Base-by-base conservation (phyloP, 2,888 invertebrate species). In the Xestobium rufovillosum region DNA sequence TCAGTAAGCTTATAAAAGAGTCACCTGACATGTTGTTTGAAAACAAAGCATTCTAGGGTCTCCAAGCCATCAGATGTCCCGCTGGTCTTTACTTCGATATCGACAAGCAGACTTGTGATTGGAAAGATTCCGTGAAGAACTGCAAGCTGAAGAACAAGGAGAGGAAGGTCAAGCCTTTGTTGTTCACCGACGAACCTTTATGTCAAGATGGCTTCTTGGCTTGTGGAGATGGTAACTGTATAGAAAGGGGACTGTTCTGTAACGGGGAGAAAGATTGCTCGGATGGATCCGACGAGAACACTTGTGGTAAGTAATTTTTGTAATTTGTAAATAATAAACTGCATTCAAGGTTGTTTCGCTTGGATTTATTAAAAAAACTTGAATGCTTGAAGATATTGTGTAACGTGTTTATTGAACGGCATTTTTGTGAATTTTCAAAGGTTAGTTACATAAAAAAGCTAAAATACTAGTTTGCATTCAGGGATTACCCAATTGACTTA, bases 21-120 rank as follows among this genome's bases (percentile, higher is more conserved):
- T 29, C 23, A 19, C n/a, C n/a, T 19, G n/a, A 30, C 29, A n/a
- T 32, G 10, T 34, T 26, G 6, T 36, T 43, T 28, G 14, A 45
- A 47, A 41, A 36, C 23, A 19, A 19, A 19, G 6, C n/a, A 36
- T 63, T 65, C 47, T 67, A 87, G 85, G 90, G 90, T 60, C 79
- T 91, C 33, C 89, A 90, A 78, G 90, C 89, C 15, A 87, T 91
- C 59, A 80, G 90, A 65, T 91, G 91, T 62, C 91, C 91, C 26
- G 88, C 91, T 37, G 90, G 91, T 67, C 70, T 92, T 52, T 90
- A 75, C 68, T 92, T 92, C 68, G 91, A 92, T 65, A 89, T 91
- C 59, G 91, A 91, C 63, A 89, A 90, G 65, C 91, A 92, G 68
- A 91, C 91, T 2, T 92, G 91, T 60, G 90, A 91, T 63, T 92